A percentile compares a stretch with the other conserved stretches of the same genome.
Evolutionary conservation across 2,888 invertebrate species (phyloP).

Genomic region (Polyommatus icarus): DNA sequence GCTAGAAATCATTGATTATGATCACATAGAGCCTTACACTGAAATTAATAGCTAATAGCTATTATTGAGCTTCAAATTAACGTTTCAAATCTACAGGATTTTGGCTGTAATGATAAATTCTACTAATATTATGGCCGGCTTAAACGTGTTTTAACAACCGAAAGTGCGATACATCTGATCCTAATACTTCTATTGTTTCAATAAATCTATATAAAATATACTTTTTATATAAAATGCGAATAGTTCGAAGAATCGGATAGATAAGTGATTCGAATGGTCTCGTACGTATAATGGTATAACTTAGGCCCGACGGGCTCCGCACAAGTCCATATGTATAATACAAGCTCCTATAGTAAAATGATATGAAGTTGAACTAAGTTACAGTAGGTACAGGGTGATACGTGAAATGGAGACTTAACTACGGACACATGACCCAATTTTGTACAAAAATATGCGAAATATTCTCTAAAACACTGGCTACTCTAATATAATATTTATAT

Average conservation of each 20-base stretch:
- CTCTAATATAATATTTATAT: slow-evolving; percentile 44
- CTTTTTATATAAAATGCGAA: slow-evolving; percentile 47
- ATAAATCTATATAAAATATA: slow-evolving; percentile 68
- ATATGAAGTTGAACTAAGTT: slow-evolving; percentile 61
- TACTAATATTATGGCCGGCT: slow-evolving; percentile 43
- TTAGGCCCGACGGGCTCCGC: not conserved
- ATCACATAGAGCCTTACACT: not conserved
- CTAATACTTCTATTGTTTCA: slow-evolving; percentile 45
- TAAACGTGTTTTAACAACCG: slow-evolving; percentile 36
- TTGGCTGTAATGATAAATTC: not conserved
- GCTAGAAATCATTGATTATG: not conserved
- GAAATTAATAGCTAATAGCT: not conserved
- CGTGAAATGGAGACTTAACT: slow-evolving; percentile 50
- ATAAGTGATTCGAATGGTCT: slow-evolving; percentile 55
- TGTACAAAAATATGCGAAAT: slow-evolving; percentile 70
- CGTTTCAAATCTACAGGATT: slow-evolving; percentile 33
- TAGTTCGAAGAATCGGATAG: slow-evolving; percentile 39
- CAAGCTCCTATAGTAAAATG: slow-evolving; percentile 69
- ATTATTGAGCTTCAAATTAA: slow-evolving; percentile 28
- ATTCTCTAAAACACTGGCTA: slow-evolving; percentile 57
- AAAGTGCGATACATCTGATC: slow-evolving; percentile 29
- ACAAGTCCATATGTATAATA: slow-evolving; percentile 38
- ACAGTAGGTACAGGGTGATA: slow-evolving; percentile 60
- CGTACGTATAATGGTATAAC: slow-evolving; percentile 45
- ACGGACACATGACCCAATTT: slow-evolving; percentile 53